Conservation (phyloP, 2,797 vertebrate species). For the Xyrichtys novacula region DNA sequence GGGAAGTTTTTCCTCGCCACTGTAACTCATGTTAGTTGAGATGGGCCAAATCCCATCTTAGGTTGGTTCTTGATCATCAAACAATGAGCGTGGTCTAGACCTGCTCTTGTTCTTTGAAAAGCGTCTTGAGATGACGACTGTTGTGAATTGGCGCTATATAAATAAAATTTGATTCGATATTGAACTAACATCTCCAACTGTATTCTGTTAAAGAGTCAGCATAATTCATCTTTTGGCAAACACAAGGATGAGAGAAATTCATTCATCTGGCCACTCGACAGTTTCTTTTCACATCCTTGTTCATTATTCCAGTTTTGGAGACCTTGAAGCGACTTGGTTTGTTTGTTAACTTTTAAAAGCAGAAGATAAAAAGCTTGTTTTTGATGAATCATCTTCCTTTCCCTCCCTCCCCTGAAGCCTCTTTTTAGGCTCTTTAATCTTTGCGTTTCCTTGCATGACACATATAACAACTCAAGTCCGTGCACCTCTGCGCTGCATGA, state of each 20-base stretch:
- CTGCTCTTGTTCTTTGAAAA: no score
- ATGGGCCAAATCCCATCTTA: no score
- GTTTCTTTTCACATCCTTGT: constrained; percentile 28
- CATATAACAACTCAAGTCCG: constrained; percentile 5
- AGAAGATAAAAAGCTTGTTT: constrained; percentile 35
- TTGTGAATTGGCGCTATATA: no score
- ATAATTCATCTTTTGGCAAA: constrained; percentile 1
- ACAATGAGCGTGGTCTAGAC: no score
- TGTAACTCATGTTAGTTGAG: no score
- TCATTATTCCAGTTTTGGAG: constrained; percentile 58
- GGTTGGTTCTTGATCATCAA: no score
- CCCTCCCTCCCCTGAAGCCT: constrained; percentile 19
- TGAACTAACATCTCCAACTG: no score
- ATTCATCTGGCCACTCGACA: background rate
- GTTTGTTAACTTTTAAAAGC: constrained; percentile 9
- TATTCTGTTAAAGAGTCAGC: constrained; percentile 1
- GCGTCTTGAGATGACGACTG: no score
- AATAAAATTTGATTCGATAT: no score
- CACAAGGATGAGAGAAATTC: background rate
- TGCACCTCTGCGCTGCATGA: background rate
- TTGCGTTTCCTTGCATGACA: constrained; percentile 1
- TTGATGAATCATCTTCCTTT: constrained; percentile 38
- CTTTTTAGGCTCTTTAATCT: constrained; percentile 24
- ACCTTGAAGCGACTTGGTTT: constrained; percentile 43
- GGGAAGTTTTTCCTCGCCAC: no score